Evolutionary conservation across 1,140 invertebrate species (phyloP).

Genomic region (Lasioglossum baleicum): DNA sequence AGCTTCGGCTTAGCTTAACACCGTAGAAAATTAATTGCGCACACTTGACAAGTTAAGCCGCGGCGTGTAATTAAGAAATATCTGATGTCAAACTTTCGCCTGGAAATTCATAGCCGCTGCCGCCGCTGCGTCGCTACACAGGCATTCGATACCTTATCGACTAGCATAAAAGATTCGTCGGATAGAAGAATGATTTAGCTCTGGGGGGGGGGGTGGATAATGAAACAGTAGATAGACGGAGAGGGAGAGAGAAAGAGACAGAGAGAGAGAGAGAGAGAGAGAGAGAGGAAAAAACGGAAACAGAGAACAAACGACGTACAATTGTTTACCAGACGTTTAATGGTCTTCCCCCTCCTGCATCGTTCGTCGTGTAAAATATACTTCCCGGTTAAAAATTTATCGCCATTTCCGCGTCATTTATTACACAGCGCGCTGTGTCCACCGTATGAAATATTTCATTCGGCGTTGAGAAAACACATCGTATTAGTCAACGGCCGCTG

Average conservation of each 20-base stretch:
- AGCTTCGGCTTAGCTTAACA: conserved; percentile 46
- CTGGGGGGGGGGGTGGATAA: background rate
- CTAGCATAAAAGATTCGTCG: conserved; percentile 3
- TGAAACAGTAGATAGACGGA: background rate
- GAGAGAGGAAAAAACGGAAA: background rate
- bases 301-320: background rate
- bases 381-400: conserved; percentile 15
- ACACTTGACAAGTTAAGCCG: conserved; percentile 45
- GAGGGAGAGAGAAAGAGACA: background rate
- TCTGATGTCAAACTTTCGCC: conserved; percentile 37
- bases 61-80: conserved; percentile 45
- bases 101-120: conserved; percentile 3
- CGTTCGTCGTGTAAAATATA: background rate
- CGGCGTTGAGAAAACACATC: conserved; percentile 1
- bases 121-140: background rate
- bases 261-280: background rate
- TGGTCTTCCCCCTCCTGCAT: background rate
- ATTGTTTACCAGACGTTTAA: conserved; percentile 10
- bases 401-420: conserved; percentile 7
- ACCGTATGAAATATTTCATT: conserved; percentile 8
- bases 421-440: background rate
- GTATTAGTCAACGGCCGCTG: conserved; percentile 10
- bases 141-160: conserved; percentile 5
- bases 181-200: background rate
- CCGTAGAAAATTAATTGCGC: conserved; percentile 46